These are phyloP conservation scores for Ditylenchus dipsaci DNA, from an alignment of 1,140 invertebrate genomes.

Conservation along the genomic window DNA sequence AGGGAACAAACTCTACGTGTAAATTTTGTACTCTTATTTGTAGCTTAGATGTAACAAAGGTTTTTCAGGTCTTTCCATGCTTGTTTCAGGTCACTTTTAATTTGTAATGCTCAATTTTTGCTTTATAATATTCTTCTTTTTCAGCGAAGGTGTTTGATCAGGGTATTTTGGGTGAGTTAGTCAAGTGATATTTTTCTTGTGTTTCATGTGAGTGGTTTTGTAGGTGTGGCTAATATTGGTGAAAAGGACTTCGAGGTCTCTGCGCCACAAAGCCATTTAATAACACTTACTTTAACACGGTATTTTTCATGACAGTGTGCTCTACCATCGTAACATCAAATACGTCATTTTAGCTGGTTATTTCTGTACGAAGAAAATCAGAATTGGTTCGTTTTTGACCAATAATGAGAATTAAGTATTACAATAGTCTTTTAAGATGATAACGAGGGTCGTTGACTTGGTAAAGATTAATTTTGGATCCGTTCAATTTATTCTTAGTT, in stretches of 20 bases:
- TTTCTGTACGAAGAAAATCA: slow-evolving; percentile 29
- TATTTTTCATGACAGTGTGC: neutral
- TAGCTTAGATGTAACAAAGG: no score
- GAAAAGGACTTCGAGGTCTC: slow-evolving; percentile 10
- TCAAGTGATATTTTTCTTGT: slow-evolving; percentile 2
- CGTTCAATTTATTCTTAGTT: no score
- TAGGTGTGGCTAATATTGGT: slow-evolving; percentile 30
- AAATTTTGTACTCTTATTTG: neutral
- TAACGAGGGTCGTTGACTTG: slow-evolving; percentile 44
- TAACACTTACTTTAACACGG: slow-evolving; percentile 28
- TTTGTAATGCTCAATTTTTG: no score
- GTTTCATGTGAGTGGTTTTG: neutral
- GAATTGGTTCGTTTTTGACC: slow-evolving; percentile 5
- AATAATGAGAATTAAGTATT: no score
- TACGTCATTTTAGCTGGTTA: slow-evolving; percentile 7
- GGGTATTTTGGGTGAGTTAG: slow-evolving; percentile 18
- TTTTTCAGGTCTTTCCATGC: slow-evolving; percentile 20
- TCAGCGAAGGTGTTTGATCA: slow-evolving; percentile 37
- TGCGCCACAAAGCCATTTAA: slow-evolving; percentile 27
- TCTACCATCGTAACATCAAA: neutral
- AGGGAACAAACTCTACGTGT: slow-evolving; percentile 39
- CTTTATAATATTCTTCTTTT: no score
- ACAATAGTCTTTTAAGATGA: slow-evolving; percentile 23
- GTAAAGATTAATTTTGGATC: neutral
- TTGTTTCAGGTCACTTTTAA: no score